Conservation (phyloP, 2,888 invertebrate species). For the Allophyes oxyacanthae region DNA sequence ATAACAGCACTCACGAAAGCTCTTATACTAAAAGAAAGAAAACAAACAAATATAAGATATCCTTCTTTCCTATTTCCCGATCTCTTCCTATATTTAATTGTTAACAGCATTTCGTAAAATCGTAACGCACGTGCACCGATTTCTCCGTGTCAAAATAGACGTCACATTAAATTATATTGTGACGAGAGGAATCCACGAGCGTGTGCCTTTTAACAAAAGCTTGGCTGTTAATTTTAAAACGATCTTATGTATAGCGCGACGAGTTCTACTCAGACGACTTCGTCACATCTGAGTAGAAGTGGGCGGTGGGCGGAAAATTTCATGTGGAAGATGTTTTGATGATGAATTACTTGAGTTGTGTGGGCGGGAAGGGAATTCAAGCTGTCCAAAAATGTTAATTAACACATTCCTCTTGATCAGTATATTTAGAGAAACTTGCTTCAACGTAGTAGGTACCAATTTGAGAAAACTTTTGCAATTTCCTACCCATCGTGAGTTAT, state of each 20-base stretch:
- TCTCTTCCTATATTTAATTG: constrained; percentile 21
- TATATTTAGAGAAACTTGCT: background rate
- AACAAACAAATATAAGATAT: constrained; percentile 38
- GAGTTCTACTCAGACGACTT: constrained; percentile 18
- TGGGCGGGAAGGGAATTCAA: background rate
- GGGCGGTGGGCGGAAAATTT: background rate
- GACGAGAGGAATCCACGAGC: constrained; percentile 41
- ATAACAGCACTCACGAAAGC: constrained; percentile 19
- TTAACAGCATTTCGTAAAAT: constrained; percentile 34
- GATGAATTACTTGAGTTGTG: background rate
- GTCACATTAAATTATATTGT: constrained; percentile 66
- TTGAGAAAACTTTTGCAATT: background rate
- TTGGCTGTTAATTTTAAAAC: constrained; percentile 49
- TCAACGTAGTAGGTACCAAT: background rate
- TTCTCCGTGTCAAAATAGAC: constrained; percentile 52
- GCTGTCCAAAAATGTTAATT: constrained; percentile 1
- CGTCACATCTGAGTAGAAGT: constrained; percentile 4
- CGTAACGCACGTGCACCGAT: too few relatives aligned
- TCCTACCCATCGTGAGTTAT: constrained; percentile 9
- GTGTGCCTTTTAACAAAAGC: constrained; percentile 55
- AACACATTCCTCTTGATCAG: constrained; percentile 1
- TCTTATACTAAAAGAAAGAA: constrained; percentile 26
- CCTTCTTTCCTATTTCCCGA: constrained; percentile 5
- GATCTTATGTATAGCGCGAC: constrained; percentile 24
- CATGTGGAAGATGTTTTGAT: constrained; percentile 1